A percentile compares a stretch with the other conserved stretches of the same genome.
Conservation (phyloP, 2,797 vertebrate genomes). For the Mergus octosetaceus region DNA sequence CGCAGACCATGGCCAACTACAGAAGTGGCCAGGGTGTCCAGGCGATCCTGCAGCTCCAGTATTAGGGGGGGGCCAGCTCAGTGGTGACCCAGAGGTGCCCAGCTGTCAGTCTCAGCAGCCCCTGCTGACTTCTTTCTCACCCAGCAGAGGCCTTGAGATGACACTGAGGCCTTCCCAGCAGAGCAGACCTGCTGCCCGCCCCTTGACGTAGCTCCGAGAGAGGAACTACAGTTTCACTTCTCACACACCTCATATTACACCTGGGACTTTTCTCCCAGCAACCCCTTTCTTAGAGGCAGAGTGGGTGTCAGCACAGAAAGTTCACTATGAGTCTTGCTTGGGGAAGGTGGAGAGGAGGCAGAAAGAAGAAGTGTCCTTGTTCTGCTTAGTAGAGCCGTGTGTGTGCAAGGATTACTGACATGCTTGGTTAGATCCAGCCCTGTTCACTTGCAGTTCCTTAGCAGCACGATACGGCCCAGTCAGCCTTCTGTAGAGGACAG, state of each 20-base stretch:
- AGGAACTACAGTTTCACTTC: background rate
- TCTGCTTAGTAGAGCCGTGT: background rate
- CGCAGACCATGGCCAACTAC: background rate
- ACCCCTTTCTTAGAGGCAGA: background rate
- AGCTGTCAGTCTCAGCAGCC: background rate
- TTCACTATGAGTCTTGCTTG: background rate
- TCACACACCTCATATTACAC: background rate
- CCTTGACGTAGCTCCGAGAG: background rate
- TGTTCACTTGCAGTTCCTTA: background rate
- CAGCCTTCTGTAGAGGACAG: background rate
- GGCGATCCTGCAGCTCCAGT: background rate
- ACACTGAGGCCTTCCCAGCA: background rate
- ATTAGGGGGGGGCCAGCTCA: background rate
- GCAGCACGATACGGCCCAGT: background rate
- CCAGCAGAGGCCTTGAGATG: background rate
- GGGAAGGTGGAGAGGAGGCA: background rate
- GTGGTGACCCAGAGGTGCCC: background rate
- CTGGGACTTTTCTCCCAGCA: background rate
- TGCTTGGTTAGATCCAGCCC: background rate
- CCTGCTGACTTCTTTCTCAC: background rate
- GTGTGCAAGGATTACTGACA: background rate
- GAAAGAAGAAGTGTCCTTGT: background rate
- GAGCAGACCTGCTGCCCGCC: background rate
- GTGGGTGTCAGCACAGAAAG: background rate
- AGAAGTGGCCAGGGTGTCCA: background rate